Percentiles rank a stretch among this genome's conserved stretches.
phyloP scores from a whole-genome alignment of 2,888 invertebrate species.

The Drosophila prostipennis region DNA sequence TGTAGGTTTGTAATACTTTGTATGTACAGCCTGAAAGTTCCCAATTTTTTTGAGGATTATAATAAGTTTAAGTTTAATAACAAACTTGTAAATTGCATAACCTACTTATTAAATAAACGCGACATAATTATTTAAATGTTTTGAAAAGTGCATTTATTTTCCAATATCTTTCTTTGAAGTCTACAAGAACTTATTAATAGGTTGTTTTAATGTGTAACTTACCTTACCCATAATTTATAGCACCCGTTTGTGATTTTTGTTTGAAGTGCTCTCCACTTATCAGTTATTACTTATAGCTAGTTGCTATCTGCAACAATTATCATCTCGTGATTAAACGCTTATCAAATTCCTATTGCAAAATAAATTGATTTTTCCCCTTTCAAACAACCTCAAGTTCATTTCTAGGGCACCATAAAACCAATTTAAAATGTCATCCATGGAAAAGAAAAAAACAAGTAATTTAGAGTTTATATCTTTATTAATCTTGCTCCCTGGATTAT shows the following conservation, averaged over 20 bases:
- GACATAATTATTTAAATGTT: too few species aligned
- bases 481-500: conserved; percentile 5
- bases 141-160: too few species aligned
- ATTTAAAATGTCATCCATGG: neutral
- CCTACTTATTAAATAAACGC: too few species aligned
- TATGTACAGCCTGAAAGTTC: neutral
- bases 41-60: too few species aligned
- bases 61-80: too few species aligned
- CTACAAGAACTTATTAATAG: too few species aligned
- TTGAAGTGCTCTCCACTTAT: conserved; percentile 6
- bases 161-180: too few species aligned
- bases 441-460: neutral
- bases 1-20: too few species aligned
- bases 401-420: conserved; percentile 24
- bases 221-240: conserved; percentile 10
- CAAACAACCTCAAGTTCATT: conserved; percentile 23
- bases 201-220: neutral
- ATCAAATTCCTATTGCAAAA: conserved; percentile 13
- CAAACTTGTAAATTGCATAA: too few species aligned
- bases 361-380: conserved; percentile 3
- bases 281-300: conserved; percentile 7
- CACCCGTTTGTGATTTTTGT: neutral
- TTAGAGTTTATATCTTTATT: neutral
- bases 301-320: neutral
- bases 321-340: conserved; percentile 3